Evolutionary conservation across 2,113 vertebrate genomes (phyloP), one percentile per base, ranked within the genome.

Genomic region (Platanista minor): DNA sequence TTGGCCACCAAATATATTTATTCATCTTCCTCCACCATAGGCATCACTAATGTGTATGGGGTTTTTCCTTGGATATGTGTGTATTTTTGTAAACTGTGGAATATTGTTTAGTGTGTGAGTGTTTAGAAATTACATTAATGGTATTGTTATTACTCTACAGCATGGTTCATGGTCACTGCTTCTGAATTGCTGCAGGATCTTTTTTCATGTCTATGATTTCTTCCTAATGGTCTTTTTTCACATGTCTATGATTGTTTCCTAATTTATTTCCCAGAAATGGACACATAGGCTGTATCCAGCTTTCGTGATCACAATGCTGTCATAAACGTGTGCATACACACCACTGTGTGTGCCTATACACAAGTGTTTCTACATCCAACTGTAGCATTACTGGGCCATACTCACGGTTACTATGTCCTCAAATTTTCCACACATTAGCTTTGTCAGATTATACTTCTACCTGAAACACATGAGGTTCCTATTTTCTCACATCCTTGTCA

Each of bases 321-420:
- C 82, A 21, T n/a, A 52, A n/a, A 7, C 20, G 33, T 18, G 54
- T 18, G 49, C 21, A 12, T 25, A 14, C 6, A 4, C 2, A n/a
- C 25, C 4, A 9, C 29, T 25, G 1, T 43, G 1, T 13, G 1
- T 46, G 43, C 43, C n/a, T 17, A 1, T 15, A 9, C 36, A 36
- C 2, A 13, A 59, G 8, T 43, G 11, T 39, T n/a, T 88, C 9
- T 41, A 10, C 2, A 13, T 27, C 20, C n/a, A 81, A 31, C 8
- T 0, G 0, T 9, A 67, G 2, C 6, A 6, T 5, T n/a, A 10
- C 52, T 33, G 8, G 23, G 6, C 2, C 31, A 54, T n/a, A 7
- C 18, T 80, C 8, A 14, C 5, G 29, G 62, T 57, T 46, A 62
- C 18, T 15, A 14, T 8, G 7, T 25, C 21, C 0, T 29, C 10